These are phyloP conservation scores for Chelidonichthys spinosus DNA, from an alignment of 2,797 vertebrate genomes.

Conservation along the genomic window DNA sequence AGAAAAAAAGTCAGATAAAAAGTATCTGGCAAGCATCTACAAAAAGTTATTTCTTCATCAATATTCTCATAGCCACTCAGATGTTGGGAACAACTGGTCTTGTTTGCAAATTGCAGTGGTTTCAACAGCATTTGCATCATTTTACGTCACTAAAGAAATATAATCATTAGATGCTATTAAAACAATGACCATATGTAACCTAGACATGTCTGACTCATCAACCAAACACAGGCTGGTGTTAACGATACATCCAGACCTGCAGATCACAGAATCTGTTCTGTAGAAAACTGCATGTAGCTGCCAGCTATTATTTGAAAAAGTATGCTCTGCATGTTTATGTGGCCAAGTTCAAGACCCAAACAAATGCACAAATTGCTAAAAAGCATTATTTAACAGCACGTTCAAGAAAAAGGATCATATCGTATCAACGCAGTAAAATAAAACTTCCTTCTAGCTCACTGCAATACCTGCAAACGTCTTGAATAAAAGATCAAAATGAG, in stretches of 20 bases:
- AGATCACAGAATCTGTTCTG: neutral
- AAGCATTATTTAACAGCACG: constrained; percentile 7
- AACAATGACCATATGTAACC: neutral
- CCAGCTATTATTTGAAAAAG: constrained; percentile 1
- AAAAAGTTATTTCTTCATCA: neutral
- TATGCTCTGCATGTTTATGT: constrained; percentile 11
- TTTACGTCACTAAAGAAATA: neutral
- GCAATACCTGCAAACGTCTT: constrained; percentile 22
- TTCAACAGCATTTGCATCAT: neutral
- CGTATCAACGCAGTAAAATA: constrained; percentile 9
- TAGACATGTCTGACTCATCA: neutral
- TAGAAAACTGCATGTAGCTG: neutral
- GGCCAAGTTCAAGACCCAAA: constrained; percentile 15
- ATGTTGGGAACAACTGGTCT: neutral
- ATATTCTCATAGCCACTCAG: neutral
- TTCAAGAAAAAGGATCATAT: constrained; percentile 3
- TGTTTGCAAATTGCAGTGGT: neutral
- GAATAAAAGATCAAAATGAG: constrained; percentile 63
- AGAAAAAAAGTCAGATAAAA: neutral
- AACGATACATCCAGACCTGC: neutral
- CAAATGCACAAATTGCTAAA: neutral
- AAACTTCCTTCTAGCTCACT: constrained; percentile 31
- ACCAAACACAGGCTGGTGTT: neutral
- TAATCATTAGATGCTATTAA: neutral
- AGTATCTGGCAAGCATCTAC: neutral